Conservation (phyloP, 2,113 vertebrate species). For the Bungarus multicinctus region DNA sequence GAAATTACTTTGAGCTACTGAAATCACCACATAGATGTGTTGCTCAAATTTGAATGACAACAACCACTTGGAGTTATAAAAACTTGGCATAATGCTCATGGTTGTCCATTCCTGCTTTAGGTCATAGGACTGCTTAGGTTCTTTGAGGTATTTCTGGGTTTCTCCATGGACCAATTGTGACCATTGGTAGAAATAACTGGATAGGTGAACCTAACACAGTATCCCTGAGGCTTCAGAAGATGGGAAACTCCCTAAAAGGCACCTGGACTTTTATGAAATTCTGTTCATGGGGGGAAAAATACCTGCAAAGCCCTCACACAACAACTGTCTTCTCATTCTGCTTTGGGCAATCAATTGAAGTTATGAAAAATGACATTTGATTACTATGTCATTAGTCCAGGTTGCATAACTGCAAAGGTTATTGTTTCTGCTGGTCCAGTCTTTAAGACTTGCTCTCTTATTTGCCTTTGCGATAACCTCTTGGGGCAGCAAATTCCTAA, state of each 20-base stretch:
- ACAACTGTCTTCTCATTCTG: neutral
- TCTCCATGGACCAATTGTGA: neutral
- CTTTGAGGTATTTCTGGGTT: neutral
- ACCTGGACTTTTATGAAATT: conserved; percentile 6
- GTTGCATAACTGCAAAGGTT: conserved; percentile 19
- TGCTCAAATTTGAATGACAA: neutral
- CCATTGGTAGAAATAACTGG: neutral
- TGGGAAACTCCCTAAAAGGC: conserved; percentile 10
- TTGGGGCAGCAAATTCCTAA: conserved; percentile 1
- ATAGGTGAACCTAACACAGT: conserved; percentile 2
- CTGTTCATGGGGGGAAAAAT: neutral
- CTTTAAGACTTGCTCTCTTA: conserved; percentile 13
- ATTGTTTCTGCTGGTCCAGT: neutral
- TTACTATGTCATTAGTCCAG: neutral
- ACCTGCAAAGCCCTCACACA: no score
- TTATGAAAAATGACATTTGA: conserved; percentile 2
- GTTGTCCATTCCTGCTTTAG: neutral
- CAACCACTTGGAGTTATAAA: neutral
- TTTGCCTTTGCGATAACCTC: neutral
- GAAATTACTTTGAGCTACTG: neutral
- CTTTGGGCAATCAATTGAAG: conserved; percentile 11
- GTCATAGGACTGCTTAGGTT: neutral
- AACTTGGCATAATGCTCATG: neutral
- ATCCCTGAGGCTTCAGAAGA: neutral
- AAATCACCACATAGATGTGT: neutral